Base-by-base conservation (phyloP, 1,140 invertebrate species). In the Cydia strobilella region DNA sequence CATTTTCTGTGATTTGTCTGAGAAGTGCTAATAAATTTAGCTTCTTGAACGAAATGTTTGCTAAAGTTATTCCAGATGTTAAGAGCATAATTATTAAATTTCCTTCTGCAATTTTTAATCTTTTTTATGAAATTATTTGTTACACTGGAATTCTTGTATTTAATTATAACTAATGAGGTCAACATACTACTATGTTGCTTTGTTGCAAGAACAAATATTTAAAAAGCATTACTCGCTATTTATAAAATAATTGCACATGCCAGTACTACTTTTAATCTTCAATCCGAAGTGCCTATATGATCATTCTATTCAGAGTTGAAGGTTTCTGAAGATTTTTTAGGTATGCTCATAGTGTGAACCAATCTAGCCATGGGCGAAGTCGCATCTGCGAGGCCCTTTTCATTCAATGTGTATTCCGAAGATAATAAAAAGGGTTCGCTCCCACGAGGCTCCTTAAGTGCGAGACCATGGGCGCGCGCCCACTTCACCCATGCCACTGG, bases 1-100 rank as follows among this genome's bases (percentile, higher is more conserved):
- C 18, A 51, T 18, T 72, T 27, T 73, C 48, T 73, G 65, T 69
- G 65, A 39, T 69, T 35, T 35, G 39, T 39, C 65, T 69, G 31
- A 35, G 7, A 69, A 20, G 65, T 39, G 65, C 65, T 69, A 69
- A 18, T 65, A 65, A 27, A 35, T 31, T 62, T 18, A 20, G 54
- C 0, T 63, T 25, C 4, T 65, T 31, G 25, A 65, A 65, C 27
- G 35, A 65, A 35, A 15, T 65, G 13, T 65, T 69, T 6, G 3
- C 65, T 69, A 35, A 69, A 39, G 6, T 20, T 69, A 69, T 42
- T 69, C 31, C 65, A 69, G 23, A 59, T 35, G 51, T 54, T 54
- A 54, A 18, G 51, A 54, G 15, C 45, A n/a, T 15, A 48, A 3
- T 6, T 18, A 51, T n/a, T 6, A 0, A 51, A 54, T 18, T 18